Base-by-base conservation (phyloP, 1,140 invertebrate genomes). In the Pomacea maculata region DNA sequence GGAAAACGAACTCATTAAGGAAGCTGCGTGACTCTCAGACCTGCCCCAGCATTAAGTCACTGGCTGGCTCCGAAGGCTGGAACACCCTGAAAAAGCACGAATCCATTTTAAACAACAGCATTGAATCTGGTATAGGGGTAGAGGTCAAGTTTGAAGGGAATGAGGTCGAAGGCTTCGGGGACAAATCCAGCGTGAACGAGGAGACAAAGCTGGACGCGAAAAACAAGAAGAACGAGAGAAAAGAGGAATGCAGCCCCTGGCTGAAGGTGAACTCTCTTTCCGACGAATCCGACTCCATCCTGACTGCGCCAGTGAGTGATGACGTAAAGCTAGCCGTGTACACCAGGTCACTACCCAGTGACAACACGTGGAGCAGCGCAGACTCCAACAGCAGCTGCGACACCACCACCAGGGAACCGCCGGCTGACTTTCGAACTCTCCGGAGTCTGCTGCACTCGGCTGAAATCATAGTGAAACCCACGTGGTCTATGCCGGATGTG, bases 291-390 rank as follows among this genome's bases (percentile, higher is more conserved):
- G 77, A 83, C 54, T 78, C 83, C 21, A 85, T 87, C 79, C 54
- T 84, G 55, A 80, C 82, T 29, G 83, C 83, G 21, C 83, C 86
- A 15, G 80, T 85, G 68, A 85, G 83, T 65, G 88, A 89, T n/a
- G 88, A 89, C 75, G 85, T 83, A 12, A 88, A 88, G 79, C 67
- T 88, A 55, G 84, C 84, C 19, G 78, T 82, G 76, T 82, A 85
- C 68, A 76, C 84, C 67, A 29, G 61, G 79, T 72, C 54, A 21
- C 29, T 55, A 52, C 65, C 64, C 5, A 79, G 83, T 25, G 78
- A 52, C 67, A 72, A 45, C 76, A 61, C 1, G 1, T 14, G 3
- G 11, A 61, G 15, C 57, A 61, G 57, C 57, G 17, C 21, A 76
- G 61, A n/a, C 21, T 76, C 9, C n/a, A 9, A 15, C 19, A n/a